Evolutionary conservation across 2,113 vertebrate genomes (phyloP).

Genomic region (Poeciliopsis prolifica): DNA sequence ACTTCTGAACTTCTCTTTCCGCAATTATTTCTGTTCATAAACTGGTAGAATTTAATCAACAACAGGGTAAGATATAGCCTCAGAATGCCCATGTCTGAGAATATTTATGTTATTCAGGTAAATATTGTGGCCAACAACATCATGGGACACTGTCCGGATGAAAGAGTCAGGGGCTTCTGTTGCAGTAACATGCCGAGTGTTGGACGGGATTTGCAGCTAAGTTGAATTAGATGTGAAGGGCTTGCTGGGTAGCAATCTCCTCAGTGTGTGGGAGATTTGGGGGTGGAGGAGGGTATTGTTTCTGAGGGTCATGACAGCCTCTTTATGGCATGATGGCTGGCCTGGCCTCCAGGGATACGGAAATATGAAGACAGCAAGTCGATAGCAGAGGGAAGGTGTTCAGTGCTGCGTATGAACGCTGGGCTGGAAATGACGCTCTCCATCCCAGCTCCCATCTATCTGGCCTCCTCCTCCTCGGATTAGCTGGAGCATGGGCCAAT

Average conservation of each 20-base stretch:
- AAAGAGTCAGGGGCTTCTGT: neutral
- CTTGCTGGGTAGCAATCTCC: constrained; percentile 24
- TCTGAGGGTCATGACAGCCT: constrained; percentile 60
- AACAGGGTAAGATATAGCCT: neutral
- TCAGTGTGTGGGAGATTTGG: constrained; percentile 1
- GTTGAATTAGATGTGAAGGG: constrained; percentile 18
- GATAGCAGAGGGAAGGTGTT: constrained; percentile 66
- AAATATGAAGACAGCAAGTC: constrained; percentile 79
- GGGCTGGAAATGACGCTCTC: constrained; percentile 53
- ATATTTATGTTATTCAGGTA: neutral
- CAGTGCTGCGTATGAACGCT: constrained; percentile 49
- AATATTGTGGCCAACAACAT: neutral
- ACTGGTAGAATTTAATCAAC: neutral
- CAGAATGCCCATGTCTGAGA: neutral
- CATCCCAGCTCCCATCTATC: constrained; percentile 17
- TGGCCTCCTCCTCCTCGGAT: constrained; percentile 34
- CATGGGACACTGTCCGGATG: neutral
- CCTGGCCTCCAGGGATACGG: constrained; percentile 36
- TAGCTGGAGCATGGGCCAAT: constrained; percentile 52
- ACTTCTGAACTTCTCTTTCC: too few relatives aligned
- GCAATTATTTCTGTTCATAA: neutral
- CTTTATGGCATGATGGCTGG: constrained; percentile 68
- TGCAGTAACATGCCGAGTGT: neutral
- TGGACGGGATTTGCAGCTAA: neutral
- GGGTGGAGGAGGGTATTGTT: neutral